Base-by-base conservation (phyloP, 1,140 invertebrate species). In the Conus betulinus region DNA sequence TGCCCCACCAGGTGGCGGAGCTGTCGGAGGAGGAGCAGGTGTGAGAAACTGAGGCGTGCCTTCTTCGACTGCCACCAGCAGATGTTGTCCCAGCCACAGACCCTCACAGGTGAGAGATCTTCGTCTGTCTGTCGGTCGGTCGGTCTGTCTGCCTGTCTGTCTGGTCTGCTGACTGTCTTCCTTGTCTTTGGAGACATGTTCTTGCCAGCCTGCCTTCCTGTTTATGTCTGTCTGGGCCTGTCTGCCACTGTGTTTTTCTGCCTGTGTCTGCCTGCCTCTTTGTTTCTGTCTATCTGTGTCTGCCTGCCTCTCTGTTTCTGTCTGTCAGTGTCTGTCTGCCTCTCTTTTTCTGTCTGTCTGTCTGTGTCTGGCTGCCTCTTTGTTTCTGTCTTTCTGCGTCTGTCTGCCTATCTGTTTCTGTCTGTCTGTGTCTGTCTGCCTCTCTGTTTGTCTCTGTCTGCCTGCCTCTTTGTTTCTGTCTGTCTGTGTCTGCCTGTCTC, bases 21-120 rank as follows among this genome's bases (percentile, higher is more conserved):
- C 79, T 83, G 82, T 83, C 82, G 8, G 52, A 83, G 82, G 53
- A 83, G 82, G 52, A 83, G 52, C 82, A 83, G 82, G 25, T 53
- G 52, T n/a, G n/a, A 53, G 52, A 52, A 53, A 52, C 52, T 83
- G 82, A 25, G 82, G 20, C 23, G 15, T 11, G 82, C 82, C 52
- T 52, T 20, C 23, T 13, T 23, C 11, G 23, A 55, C 11, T 83
- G 82, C 52, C 0, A 83, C n/a, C 23, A 55, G 11, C 5, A 23
- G 52, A 83, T 83, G 82, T 0, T 4, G 51, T n/a, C 82, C 52
- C 82, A 25, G 82, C 82, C 82, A 0, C 20, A n/a, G 7, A 55
- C 51, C 52, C 82, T 83, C 82, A 83, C 82, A 83, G 82, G 82
- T 83, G n/a, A 25, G 82, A 25, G 11, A 0, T 23, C 11, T 23